Evolutionary conservation across 2,888 invertebrate species (phyloP), one percentile per base, ranked within the genome.

Genomic region (Thysanoteuthis rhombus): DNA sequence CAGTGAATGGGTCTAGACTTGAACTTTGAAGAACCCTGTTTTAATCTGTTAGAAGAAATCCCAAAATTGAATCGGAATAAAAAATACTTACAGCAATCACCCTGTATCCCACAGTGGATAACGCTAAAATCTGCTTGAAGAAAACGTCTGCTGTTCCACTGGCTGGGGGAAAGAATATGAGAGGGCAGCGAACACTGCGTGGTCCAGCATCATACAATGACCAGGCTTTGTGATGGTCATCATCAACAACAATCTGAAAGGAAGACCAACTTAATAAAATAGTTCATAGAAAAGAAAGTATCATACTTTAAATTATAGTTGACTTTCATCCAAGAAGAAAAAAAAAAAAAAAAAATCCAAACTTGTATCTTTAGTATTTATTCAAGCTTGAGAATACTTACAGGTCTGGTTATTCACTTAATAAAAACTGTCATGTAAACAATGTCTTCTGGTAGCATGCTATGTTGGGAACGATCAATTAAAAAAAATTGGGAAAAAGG

Each of bases 141-240:
- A 98, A 99, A 93, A 98, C 98, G 97, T 99, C 99, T 22, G 99
- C 98, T 28, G 98, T 98, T 5, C 99, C 99, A 95, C 98, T 98
- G 5, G 98, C 98, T 40, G 99, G 98, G 22, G 99, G 98, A 95
- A 99, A 97, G 97, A 98, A 99, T 95, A 99, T 97, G 89, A 99
- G 96, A 0, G 99, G 99, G 95, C 98, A 98, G 94, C 97, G 98
- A 0, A 99, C 98, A 93, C 98, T 98, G 96, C 98, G 98, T 22
- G 99, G 99, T 47, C 98, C 99, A 94, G 98, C 98, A 97, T 99
- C 99, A 96, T 98, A 99, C 94, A 99, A 97, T 96, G 98, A 98
- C 99, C 99, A 99, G 97, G 98, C 98, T 98, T 98, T 98, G 93
- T 98, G 97, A 93, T 98, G 98, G 96, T 98, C 98, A 91, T 98